phyloP scores from a whole-genome alignment of 2,797 vertebrate species.

The Pristis pectinata region DNA sequence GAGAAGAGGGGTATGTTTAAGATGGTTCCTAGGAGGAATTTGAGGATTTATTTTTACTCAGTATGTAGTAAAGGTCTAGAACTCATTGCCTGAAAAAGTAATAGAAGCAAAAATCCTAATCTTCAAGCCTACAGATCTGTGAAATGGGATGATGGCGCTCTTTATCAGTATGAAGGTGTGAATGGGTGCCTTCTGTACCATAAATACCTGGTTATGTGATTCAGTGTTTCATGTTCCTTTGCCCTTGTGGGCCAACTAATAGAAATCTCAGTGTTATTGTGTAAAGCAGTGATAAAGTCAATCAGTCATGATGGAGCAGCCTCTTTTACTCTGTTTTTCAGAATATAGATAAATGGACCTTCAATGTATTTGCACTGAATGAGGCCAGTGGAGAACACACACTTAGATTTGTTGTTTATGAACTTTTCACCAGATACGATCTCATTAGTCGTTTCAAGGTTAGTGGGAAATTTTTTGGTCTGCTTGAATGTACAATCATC shows the following conservation, averaged over 20 bases:
- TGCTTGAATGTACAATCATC: background rate
- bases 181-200: too few species aligned
- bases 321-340: constrained; percentile 48
- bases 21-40: too few species aligned
- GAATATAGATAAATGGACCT: constrained; percentile 88
- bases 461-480: constrained; percentile 44
- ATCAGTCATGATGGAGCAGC: background rate
- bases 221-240: background rate
- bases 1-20: too few species aligned
- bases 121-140: too few species aligned
- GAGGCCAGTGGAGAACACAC: constrained; percentile 85
- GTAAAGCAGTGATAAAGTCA: background rate
- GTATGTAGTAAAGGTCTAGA: too few species aligned
- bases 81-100: too few species aligned
- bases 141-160: too few species aligned
- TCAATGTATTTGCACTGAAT: constrained; percentile 90
- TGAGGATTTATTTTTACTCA: too few species aligned
- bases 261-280: background rate
- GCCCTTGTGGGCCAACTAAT: background rate
- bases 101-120: too few species aligned
- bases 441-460: constrained; percentile 94
- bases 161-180: too few species aligned
- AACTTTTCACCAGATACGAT: constrained; percentile 89
- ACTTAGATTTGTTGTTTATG: constrained; percentile 92
- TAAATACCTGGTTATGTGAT: too few species aligned